Percentiles rank a stretch among this genome's conserved stretches.
phyloP scores from a whole-genome alignment of 1,140 invertebrate genomes.

The Dreissena rostriformis region DNA sequence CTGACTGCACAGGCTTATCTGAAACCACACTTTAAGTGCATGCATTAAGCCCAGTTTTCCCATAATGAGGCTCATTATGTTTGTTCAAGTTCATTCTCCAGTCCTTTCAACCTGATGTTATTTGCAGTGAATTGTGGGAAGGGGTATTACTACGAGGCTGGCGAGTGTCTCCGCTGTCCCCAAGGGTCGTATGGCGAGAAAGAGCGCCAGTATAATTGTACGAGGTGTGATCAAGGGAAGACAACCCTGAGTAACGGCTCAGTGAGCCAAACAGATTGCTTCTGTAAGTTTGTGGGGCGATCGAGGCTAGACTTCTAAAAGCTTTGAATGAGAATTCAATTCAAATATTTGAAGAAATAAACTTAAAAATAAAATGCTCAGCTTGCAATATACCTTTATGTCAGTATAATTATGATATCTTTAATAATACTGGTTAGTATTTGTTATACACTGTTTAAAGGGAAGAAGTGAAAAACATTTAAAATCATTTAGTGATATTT shows the following conservation, averaged over 20 bases:
- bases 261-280: constrained; percentile 5
- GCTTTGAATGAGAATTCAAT: too few species aligned
- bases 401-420: not conserved
- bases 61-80: too few species aligned
- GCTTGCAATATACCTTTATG: not conserved
- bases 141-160: constrained; percentile 34
- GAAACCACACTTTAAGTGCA: too few species aligned
- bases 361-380: too few species aligned
- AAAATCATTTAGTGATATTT: constrained; percentile 2
- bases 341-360: too few species aligned
- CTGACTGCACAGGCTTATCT: too few species aligned
- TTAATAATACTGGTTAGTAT: not conserved
- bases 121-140: constrained; percentile 46
- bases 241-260: constrained; percentile 24
- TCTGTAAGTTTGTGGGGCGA: constrained; percentile 13
- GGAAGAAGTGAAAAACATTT: not conserved
- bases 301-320: too few species aligned
- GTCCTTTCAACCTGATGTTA: not conserved
- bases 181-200: constrained; percentile 3
- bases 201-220: constrained; percentile 39
- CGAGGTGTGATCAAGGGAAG: constrained; percentile 24
- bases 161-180: constrained; percentile 34
- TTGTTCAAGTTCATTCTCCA: too few species aligned
- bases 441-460: too few species aligned
- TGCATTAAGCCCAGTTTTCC: too few species aligned